phyloP scores from a whole-genome alignment of 2,888 invertebrate species.

The Timema cristinae region DNA sequence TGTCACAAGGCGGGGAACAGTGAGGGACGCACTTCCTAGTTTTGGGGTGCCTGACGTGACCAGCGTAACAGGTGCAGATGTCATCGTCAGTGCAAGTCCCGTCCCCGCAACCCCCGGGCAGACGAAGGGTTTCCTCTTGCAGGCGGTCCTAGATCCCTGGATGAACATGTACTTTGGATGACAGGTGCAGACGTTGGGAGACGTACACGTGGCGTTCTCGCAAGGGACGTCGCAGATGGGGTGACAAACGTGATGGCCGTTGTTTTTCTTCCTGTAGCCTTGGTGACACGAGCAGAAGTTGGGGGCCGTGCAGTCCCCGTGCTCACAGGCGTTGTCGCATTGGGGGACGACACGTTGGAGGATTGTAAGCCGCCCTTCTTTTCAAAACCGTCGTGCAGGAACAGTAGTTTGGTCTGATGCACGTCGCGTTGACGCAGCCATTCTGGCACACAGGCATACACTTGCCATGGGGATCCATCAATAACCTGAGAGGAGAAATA shows the following conservation, averaged over 20 bases:
- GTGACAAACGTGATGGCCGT: neutral
- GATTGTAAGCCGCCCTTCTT: constrained; percentile 37
- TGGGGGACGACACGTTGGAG: constrained; percentile 43
- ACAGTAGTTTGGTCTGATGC: constrained; percentile 50
- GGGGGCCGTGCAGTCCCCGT: constrained; percentile 32
- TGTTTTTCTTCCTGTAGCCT: neutral
- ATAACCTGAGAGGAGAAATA: neutral
- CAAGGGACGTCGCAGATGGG: constrained; percentile 9
- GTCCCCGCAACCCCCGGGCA: neutral
- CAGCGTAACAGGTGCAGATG: neutral
- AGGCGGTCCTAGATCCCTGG: no score
- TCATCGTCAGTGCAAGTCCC: neutral
- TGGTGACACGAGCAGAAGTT: constrained; percentile 8
- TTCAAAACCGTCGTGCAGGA: constrained; percentile 53
- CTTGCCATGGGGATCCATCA: neutral
- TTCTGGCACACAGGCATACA: constrained; percentile 14
- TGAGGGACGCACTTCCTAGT: neutral
- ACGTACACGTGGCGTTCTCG: constrained; percentile 13
- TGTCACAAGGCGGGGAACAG: neutral
- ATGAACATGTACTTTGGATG: neutral
- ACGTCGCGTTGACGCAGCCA: constrained; percentile 14
- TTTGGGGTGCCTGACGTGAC: neutral
- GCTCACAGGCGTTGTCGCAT: constrained; percentile 44
- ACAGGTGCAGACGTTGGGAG: constrained; percentile 9
- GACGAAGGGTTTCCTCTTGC: no score